phyloP scores from a whole-genome alignment of 2,888 invertebrate species.

The Meganola albula region DNA sequence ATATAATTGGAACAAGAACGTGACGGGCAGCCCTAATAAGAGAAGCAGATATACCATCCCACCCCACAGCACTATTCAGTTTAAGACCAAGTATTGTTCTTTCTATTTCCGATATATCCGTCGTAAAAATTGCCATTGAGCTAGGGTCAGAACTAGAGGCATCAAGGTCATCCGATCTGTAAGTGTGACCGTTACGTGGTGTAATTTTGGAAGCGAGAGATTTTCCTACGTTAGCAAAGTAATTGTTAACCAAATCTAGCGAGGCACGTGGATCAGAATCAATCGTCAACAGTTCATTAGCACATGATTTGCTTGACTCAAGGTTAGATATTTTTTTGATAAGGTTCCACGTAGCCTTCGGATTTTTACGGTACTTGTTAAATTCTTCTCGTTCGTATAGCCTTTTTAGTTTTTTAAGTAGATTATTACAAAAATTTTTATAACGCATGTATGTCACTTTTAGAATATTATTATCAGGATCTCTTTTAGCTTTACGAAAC shows the following conservation, averaged over 20 bases:
- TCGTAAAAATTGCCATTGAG: slow-evolving; percentile 3
- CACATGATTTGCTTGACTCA: neutral
- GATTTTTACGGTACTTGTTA: slow-evolving; percentile 3
- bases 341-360: slow-evolving; percentile 9
- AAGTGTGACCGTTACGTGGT: neutral
- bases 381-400: slow-evolving; percentile 10
- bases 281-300: slow-evolving; percentile 2
- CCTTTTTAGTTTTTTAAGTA: slow-evolving; percentile 9
- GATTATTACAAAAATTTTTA: slow-evolving; percentile 8
- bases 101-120: slow-evolving; percentile 5
- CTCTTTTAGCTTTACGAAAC: slow-evolving; percentile 2
- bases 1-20: slow-evolving; percentile 3
- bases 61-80: slow-evolving; percentile 6
- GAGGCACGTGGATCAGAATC: neutral
- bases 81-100: slow-evolving; percentile 4
- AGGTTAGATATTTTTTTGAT: slow-evolving; percentile 8
- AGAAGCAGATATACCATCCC: slow-evolving; percentile 8
- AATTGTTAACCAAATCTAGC: slow-evolving; percentile 2
- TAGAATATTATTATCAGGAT: slow-evolving; percentile 1
- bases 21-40: slow-evolving; percentile 4
- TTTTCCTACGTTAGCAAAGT: neutral
- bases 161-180: neutral
- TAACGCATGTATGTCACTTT: slow-evolving; percentile 9
- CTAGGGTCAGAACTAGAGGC: neutral
- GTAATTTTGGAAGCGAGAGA: slow-evolving; percentile 1